Evolutionary conservation across 2,113 vertebrate species (phyloP).

Genomic region (Choloepus hoffmanni): DNA sequence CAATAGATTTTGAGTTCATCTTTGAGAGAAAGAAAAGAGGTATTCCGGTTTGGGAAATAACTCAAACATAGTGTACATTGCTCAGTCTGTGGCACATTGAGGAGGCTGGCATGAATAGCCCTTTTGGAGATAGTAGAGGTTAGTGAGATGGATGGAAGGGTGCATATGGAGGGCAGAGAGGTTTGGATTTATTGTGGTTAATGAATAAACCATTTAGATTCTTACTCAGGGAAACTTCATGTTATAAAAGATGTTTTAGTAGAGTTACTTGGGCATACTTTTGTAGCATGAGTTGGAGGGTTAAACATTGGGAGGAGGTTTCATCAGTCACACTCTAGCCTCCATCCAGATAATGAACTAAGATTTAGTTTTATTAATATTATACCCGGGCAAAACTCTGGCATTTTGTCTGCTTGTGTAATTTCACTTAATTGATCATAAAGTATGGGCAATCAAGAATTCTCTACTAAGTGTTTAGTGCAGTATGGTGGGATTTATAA

Average conservation of each 20-base stretch:
- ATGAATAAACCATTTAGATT: neutral
- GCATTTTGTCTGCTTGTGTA: neutral
- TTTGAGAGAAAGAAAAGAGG: neutral
- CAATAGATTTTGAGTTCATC: neutral
- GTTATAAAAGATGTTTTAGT: neutral
- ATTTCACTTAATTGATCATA: conserved; percentile 29
- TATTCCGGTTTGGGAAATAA: conserved; percentile 8
- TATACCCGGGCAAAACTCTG: neutral
- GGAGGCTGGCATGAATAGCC: neutral
- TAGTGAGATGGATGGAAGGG: neutral
- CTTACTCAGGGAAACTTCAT: neutral
- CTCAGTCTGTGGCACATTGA: neutral
- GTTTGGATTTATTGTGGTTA: conserved; percentile 8
- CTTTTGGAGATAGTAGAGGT: neutral
- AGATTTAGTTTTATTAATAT: conserved; percentile 22
- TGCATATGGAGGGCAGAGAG: neutral
- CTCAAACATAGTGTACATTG: neutral
- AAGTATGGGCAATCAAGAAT: neutral
- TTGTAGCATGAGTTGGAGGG: neutral
- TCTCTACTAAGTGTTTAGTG: conserved; percentile 7
- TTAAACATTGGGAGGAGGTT: neutral
- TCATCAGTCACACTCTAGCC: neutral
- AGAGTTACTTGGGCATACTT: neutral
- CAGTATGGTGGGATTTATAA: neutral
- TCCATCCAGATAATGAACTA: neutral